Percentiles rank a stretch among this genome's conserved stretches.
Evolutionary conservation across 2,888 invertebrate genomes (phyloP).

Genomic region (Gnatocerus cornutus): DNA sequence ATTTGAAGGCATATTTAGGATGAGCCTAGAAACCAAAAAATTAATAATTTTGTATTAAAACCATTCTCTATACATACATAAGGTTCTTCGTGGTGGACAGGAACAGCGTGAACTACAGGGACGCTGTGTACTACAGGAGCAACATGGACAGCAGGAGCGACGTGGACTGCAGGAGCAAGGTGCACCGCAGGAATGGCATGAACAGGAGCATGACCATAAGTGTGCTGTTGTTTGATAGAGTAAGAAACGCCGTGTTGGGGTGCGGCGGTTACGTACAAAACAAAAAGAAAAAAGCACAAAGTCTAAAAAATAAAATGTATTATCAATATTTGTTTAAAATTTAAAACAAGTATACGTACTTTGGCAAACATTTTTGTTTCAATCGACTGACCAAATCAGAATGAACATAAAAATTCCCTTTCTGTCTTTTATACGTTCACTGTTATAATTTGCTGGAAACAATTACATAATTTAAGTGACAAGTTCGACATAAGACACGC

Average conservation of each 20-base stretch:
- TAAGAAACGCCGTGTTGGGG: slow-evolving; percentile 37
- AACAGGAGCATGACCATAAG: slow-evolving; percentile 16
- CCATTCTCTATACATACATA: not conserved
- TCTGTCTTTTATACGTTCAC: slow-evolving; percentile 15
- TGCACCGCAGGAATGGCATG: slow-evolving; percentile 24
- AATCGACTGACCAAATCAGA: slow-evolving; percentile 5
- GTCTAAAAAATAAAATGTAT: not conserved
- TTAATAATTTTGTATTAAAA: not conserved
- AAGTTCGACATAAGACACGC: slow-evolving; percentile 33
- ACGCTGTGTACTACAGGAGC: slow-evolving; percentile 39
- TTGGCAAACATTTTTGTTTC: slow-evolving; percentile 20
- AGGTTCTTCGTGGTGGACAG: slow-evolving; percentile 63
- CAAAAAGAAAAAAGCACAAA: slow-evolving; percentile 8
- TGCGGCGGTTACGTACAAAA: slow-evolving; percentile 16
- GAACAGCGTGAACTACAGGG: slow-evolving; percentile 58
- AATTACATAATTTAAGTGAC: slow-evolving; percentile 32
- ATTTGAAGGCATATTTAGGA: slow-evolving; percentile 75
- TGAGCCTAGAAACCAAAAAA: slow-evolving; percentile 65
- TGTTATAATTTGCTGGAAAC: slow-evolving; percentile 6
- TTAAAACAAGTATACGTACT: slow-evolving; percentile 3
- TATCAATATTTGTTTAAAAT: not conserved
- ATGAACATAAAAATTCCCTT: slow-evolving; percentile 25
- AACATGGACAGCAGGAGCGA: slow-evolving; percentile 37
- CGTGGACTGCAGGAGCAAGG: slow-evolving; percentile 29
- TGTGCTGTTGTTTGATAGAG: slow-evolving; percentile 21